Evolutionary conservation across 2,888 invertebrate genomes (phyloP).

Genomic region (Galeopsomyia nigrocyanea): DNA sequence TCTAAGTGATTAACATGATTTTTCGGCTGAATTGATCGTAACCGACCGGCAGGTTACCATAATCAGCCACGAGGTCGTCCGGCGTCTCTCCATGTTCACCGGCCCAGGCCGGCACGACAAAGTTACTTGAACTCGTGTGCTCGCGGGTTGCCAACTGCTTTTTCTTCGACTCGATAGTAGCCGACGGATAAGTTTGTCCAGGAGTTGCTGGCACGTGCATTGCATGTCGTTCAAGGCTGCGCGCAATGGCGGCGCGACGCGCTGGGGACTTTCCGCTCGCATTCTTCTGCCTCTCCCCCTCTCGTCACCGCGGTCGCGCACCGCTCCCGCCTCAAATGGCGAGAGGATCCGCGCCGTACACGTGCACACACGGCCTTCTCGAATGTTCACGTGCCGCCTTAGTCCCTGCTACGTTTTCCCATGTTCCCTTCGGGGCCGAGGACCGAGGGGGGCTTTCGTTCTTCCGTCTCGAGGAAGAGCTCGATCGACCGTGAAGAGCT

Average conservation of each 20-base stretch:
- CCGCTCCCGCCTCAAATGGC: slow-evolving; percentile 19
- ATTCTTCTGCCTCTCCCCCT: slow-evolving; percentile 2
- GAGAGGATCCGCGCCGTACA: background rate
- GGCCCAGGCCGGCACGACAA: too few species aligned
- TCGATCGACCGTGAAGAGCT: background rate
- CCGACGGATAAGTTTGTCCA: too few species aligned
- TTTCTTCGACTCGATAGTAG: too few species aligned
- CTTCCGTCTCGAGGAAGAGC: slow-evolving; percentile 1
- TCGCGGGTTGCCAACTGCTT: too few species aligned
- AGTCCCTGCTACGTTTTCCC: background rate
- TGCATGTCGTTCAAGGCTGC: slow-evolving; percentile 37
- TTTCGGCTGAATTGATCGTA: too few species aligned
- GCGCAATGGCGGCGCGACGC: slow-evolving; percentile 38
- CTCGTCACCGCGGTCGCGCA: background rate
- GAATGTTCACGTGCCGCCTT: slow-evolving; percentile 36
- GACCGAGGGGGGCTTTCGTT: background rate
- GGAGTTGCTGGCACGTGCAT: background rate
- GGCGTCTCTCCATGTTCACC: too few species aligned
- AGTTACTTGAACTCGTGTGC: too few species aligned
- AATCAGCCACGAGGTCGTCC: too few species aligned
- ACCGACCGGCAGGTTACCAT: too few species aligned
- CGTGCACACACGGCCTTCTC: slow-evolving; percentile 22
- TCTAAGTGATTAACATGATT: too few species aligned
- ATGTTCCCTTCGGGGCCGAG: background rate
- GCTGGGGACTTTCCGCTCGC: slow-evolving; percentile 22